Percentiles rank a stretch among this genome's conserved stretches.
These are phyloP conservation scores for Echinarachnius parma DNA, from an alignment of 53 echinoderm and acorn worm species.

Conservation along the genomic window DNA sequence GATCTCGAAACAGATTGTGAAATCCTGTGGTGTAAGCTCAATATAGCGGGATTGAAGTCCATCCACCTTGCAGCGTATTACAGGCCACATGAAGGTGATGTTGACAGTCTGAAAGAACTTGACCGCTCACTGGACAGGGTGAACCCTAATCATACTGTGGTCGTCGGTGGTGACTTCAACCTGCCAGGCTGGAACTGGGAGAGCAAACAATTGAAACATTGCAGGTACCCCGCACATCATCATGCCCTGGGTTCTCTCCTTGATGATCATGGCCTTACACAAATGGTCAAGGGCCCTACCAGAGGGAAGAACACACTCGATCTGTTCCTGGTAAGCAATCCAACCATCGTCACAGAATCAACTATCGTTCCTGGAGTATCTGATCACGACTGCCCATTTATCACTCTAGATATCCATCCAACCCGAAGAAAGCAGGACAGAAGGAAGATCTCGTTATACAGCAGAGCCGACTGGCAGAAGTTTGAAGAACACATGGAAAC, in stretches of 20 bases:
- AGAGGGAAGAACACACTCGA: conserved; percentile 19
- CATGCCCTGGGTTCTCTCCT: conserved; percentile 2
- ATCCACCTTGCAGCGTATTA: too few species aligned
- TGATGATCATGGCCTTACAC: conserved; percentile 19
- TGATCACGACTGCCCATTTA: conserved; percentile 25
- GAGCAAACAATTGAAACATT: not conserved
- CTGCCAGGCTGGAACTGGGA: conserved; percentile 32
- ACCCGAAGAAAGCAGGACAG: not conserved
- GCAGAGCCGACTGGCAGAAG: conserved; percentile 24
- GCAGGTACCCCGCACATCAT: not conserved
- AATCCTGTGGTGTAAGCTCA: too few species aligned
- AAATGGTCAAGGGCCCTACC: conserved; percentile 10
- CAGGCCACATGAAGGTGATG: conserved; percentile 18
- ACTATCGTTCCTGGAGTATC: conserved; percentile 15
- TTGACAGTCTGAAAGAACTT: not conserved
- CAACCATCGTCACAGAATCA: not conserved
- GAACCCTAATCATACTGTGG: not conserved
- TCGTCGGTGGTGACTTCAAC: conserved; percentile 11
- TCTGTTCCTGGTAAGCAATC: conserved; percentile 1
- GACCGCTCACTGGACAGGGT: not conserved
- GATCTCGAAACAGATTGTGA: too few species aligned
- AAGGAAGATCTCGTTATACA: conserved; percentile 15
- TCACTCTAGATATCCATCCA: conserved; percentile 14
- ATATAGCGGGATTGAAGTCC: too few species aligned
- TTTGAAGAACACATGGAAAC: not conserved